Evolutionary conservation across 2,797 vertebrate genomes (phyloP).

Genomic region (Poeciliopsis gracilis): DNA sequence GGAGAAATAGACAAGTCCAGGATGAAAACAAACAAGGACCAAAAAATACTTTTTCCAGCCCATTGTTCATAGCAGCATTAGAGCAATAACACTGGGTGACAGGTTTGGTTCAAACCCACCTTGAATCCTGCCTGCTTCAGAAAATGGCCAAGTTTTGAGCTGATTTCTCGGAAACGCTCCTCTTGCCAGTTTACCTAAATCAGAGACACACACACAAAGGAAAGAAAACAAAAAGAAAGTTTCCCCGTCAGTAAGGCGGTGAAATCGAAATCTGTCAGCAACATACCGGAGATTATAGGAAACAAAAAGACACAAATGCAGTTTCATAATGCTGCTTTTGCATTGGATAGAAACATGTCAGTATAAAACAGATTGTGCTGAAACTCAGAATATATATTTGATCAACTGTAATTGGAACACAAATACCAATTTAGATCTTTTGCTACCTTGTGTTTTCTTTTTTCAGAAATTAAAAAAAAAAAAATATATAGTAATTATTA

Average conservation of each 20-base stretch:
- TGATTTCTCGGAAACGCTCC: conserved; percentile 93
- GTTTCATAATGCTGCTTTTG: background rate
- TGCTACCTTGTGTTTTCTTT: background rate
- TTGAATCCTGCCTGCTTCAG: conserved; percentile 99
- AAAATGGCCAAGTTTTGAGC: conserved; percentile 93
- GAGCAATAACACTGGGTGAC: background rate
- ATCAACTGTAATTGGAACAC: too few relatives aligned
- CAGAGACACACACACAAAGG: conserved; percentile 27
- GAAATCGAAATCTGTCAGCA: conserved; percentile 43
- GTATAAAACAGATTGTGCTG: background rate
- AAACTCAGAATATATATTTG: background rate
- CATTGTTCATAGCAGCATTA: background rate
- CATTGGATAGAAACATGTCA: conserved; percentile 11
- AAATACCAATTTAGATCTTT: background rate
- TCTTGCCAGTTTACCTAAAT: conserved; percentile 96
- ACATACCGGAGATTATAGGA: conserved; percentile 30
- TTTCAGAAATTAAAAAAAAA: background rate
- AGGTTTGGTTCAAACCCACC: conserved; percentile 72
- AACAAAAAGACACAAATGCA: conserved; percentile 30
- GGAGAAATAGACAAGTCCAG: conserved; percentile 20
- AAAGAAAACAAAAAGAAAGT: conserved; percentile 33
- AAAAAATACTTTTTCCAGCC: background rate
- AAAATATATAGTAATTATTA: background rate
- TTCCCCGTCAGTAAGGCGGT: conserved; percentile 35
- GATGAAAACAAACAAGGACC: background rate